phyloP scores from a whole-genome alignment of 2,888 invertebrate species.

The Leptinotarsa tumamoca region DNA sequence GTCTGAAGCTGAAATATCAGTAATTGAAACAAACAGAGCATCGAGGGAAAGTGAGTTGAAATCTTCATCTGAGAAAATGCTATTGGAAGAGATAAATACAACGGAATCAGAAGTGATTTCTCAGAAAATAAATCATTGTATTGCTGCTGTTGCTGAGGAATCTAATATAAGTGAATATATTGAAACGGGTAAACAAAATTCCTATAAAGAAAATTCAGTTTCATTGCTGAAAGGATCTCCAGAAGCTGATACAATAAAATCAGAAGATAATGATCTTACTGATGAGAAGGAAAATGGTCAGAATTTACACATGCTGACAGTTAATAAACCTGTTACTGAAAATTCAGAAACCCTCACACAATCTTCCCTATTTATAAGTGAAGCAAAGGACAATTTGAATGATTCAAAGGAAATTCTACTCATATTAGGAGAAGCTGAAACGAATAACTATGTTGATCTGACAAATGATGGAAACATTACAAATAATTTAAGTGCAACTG shows the following conservation, averaged over 20 bases:
- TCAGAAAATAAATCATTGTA: background rate
- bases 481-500: slow-evolving; percentile 31
- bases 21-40: slow-evolving; percentile 39
- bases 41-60: slow-evolving; percentile 13
- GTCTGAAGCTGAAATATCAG: slow-evolving; percentile 39
- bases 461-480: slow-evolving; percentile 25
- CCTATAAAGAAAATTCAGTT: slow-evolving; percentile 1
- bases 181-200: slow-evolving; percentile 11
- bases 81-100: background rate
- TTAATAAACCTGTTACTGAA: background rate
- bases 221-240: background rate
- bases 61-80: background rate
- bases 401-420: slow-evolving; percentile 36
- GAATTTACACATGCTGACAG: background rate
- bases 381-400: slow-evolving; percentile 32
- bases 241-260: background rate
- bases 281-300: background rate
- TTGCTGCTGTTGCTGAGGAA: background rate
- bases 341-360: background rate
- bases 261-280: background rate
- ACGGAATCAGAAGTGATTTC: background rate
- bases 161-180: background rate
- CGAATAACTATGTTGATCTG: slow-evolving; percentile 22
- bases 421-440: slow-evolving; percentile 28
- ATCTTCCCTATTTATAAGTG: background rate